Evolutionary conservation across 2,888 invertebrate species (phyloP).

Genomic region (Neoscelio sp.): DNA sequence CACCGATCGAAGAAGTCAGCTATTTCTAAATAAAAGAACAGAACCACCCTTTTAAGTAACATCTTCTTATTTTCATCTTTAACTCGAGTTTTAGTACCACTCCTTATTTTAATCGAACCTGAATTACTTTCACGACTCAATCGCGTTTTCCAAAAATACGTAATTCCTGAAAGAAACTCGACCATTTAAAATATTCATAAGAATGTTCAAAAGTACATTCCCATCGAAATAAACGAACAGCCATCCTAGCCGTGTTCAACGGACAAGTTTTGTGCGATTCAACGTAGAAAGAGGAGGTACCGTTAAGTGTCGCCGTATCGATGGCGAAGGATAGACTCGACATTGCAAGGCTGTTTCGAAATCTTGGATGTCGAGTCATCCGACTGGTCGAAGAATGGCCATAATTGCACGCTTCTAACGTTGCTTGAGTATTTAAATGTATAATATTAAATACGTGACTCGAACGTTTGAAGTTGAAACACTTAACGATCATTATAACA

Average conservation of each 20-base stretch:
- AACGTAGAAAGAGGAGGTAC: constrained; percentile 39
- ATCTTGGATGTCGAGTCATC: constrained; percentile 53
- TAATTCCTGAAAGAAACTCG: too few relatives aligned
- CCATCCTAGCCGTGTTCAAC: constrained; percentile 27
- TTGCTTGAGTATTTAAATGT: constrained; percentile 22
- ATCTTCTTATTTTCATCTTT: too few relatives aligned
- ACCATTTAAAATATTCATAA: not conserved
- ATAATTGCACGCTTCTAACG: constrained; percentile 43
- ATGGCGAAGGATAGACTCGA: constrained; percentile 54
- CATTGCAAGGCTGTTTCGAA: constrained; percentile 67
- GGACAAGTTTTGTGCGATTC: constrained; percentile 14
- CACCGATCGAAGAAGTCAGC: too few relatives aligned
- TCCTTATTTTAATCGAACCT: too few relatives aligned
- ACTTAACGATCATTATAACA: not conserved
- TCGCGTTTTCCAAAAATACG: too few relatives aligned
- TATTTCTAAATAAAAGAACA: too few relatives aligned
- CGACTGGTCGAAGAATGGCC: constrained; percentile 40
- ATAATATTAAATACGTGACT: constrained; percentile 36
- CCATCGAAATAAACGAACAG: constrained; percentile 17
- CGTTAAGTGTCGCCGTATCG: constrained; percentile 60
- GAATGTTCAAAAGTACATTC: not conserved
- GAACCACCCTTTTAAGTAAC: too few relatives aligned
- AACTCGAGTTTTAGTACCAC: too few relatives aligned
- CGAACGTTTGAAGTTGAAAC: constrained; percentile 1
- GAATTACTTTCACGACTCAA: too few relatives aligned